Percentiles rank a stretch among this genome's conserved stretches.
These are phyloP conservation scores for Xenentodon cancila DNA, from an alignment of 2,797 vertebrate species.

Conservation along the genomic window DNA sequence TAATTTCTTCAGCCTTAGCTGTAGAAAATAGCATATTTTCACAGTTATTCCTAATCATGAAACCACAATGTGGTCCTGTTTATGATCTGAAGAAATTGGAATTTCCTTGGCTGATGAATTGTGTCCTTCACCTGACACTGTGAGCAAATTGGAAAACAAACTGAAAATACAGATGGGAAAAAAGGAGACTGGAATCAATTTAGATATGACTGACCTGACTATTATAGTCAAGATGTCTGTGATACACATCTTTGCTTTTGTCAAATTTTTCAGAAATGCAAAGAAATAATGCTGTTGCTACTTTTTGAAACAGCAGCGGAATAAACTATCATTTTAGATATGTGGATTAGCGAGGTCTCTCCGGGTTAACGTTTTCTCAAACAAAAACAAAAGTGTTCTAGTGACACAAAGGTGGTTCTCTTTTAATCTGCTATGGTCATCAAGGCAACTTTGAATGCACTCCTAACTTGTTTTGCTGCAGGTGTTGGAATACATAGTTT, in stretches of 20 bases:
- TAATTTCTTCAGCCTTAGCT: conserved; percentile 5
- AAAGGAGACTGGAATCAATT: conserved; percentile 25
- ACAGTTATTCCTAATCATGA: not conserved
- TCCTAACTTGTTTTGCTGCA: too few relatives aligned
- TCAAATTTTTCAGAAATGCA: conserved; percentile 13
- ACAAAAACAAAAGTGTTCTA: too few relatives aligned
- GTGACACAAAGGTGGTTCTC: too few relatives aligned
- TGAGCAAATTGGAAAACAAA: conserved; percentile 43
- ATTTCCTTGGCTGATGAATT: conserved; percentile 23
- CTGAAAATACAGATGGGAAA: conserved; percentile 35
- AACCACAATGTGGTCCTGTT: not conserved
- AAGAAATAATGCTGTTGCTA: not conserved
- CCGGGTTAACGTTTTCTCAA: too few relatives aligned
- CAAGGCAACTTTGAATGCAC: too few relatives aligned
- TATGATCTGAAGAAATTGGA: conserved; percentile 2
- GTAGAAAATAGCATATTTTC: conserved; percentile 17
- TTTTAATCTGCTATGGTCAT: too few relatives aligned
- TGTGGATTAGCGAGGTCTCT: too few relatives aligned
- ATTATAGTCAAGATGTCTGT: not conserved
- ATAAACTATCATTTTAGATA: too few relatives aligned
- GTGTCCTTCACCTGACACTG: conserved; percentile 38
- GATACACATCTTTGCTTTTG: conserved; percentile 9
- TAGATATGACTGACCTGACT: conserved; percentile 29
- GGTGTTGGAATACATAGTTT: too few relatives aligned
- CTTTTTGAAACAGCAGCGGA: too few relatives aligned